These are phyloP conservation scores for Chionoecetes opilio DNA, from an alignment of 1,140 invertebrate species.

Conservation along the genomic window DNA sequence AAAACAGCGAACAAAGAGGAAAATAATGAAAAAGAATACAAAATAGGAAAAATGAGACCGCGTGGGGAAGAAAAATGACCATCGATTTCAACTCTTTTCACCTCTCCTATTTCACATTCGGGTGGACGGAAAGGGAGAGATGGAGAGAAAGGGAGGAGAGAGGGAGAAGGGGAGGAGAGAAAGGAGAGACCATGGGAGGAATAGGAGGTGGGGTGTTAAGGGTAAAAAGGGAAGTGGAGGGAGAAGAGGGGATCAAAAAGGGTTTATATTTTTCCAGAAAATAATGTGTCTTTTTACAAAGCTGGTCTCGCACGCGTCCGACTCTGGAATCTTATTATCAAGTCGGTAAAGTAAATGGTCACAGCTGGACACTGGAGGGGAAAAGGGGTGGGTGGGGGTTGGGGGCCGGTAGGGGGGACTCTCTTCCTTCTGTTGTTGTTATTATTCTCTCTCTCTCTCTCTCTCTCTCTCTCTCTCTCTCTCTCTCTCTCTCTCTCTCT, in stretches of 20 bases:
- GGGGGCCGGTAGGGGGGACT: background rate
- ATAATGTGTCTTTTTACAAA: constrained; percentile 72
- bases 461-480: too few species aligned
- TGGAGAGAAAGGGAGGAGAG: background rate
- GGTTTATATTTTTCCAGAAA: constrained; percentile 71
- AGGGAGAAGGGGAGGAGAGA: background rate
- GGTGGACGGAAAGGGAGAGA: constrained; percentile 16
- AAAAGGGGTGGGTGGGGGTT: background rate
- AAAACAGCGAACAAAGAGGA: background rate
- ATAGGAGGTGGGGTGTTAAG: background rate
- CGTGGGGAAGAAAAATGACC: constrained; percentile 53
- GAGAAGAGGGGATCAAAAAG: constrained; percentile 41
- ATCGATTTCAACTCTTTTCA: constrained; percentile 70
- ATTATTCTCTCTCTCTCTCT: constrained; percentile 19
- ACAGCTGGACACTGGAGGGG: constrained; percentile 60
- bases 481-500: too few species aligned
- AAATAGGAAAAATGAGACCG: background rate
- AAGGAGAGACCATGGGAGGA: background rate
- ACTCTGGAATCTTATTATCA: constrained; percentile 66
- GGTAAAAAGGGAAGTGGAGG: background rate
- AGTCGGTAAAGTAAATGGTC: constrained; percentile 76
- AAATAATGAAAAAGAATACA: background rate
- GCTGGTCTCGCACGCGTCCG: constrained; percentile 56
- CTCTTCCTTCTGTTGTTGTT: background rate
- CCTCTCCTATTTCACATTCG: constrained; percentile 71